Evolutionary conservation across 2,797 vertebrate species (phyloP).

Genomic region (Sciaenops ocellatus): DNA sequence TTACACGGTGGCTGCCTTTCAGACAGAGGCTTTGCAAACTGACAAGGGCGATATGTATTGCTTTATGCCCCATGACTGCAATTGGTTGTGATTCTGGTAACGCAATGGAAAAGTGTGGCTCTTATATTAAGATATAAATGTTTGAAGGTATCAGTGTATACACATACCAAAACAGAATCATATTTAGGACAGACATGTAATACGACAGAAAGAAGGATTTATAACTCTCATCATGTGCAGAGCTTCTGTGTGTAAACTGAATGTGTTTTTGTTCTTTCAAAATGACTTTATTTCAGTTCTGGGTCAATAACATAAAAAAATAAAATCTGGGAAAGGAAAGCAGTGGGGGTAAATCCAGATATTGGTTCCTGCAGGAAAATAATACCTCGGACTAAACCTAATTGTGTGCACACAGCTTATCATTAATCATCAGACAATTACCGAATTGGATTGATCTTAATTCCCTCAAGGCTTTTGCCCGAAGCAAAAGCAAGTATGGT

Average conservation of each 20-base stretch:
- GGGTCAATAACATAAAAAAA: constrained; percentile 9
- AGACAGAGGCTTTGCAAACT: constrained; percentile 29
- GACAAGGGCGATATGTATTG: constrained; percentile 40
- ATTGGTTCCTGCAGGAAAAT: constrained; percentile 28
- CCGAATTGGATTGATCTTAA: constrained; percentile 65
- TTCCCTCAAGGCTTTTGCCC: constrained; percentile 38
- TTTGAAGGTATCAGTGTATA: constrained; percentile 2
- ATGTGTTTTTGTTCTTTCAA: not conserved
- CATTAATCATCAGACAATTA: constrained; percentile 70
- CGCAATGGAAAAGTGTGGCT: not conserved
- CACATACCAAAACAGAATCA: not conserved
- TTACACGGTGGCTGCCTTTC: constrained; percentile 53
- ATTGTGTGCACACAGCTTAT: constrained; percentile 45
- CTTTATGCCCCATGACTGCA: constrained; percentile 38
- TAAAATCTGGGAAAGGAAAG: not conserved
- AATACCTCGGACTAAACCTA: constrained; percentile 26
- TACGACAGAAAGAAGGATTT: not conserved
- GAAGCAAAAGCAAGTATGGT: constrained; percentile 12
- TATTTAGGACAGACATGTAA: not conserved
- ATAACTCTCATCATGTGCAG: not conserved
- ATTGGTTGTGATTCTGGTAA: constrained; percentile 13
- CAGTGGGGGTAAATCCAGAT: constrained; percentile 7
- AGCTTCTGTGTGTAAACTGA: not conserved
- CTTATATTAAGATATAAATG: constrained; percentile 3
- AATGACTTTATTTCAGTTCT: constrained; percentile 16